Conservation (phyloP, 2,113 vertebrate genomes). For the Dascyllus trimaculatus region DNA sequence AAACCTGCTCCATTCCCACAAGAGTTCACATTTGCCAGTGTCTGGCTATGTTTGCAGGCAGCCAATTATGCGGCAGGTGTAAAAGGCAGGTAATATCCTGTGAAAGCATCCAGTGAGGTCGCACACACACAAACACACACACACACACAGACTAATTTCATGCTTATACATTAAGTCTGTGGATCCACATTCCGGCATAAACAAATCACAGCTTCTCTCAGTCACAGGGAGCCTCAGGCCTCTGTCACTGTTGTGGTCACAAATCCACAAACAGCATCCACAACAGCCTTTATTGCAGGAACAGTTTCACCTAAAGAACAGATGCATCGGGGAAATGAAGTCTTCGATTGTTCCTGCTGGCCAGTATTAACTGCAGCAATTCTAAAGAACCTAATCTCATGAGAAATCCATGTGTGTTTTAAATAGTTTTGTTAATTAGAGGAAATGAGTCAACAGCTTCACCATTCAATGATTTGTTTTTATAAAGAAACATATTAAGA, state of each 20-base stretch:
- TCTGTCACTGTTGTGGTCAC: slow-evolving; percentile 38
- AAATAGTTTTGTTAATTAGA: background rate
- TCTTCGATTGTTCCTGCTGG: slow-evolving; percentile 5
- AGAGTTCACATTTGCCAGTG: slow-evolving; percentile 22
- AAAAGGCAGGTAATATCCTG: slow-evolving; percentile 38
- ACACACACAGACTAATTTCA: slow-evolving; percentile 46
- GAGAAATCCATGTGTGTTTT: background rate
- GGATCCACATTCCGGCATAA: slow-evolving; percentile 32
- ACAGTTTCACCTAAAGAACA: slow-evolving; percentile 7
- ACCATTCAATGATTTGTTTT: background rate
- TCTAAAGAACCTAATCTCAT: background rate
- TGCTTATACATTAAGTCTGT: slow-evolving; percentile 41
- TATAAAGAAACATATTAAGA: too few relatives aligned
- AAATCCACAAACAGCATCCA: slow-evolving; percentile 21
- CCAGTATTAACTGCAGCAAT: background rate
- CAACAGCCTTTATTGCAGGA: slow-evolving; percentile 13
- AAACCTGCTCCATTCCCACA: slow-evolving; percentile 33
- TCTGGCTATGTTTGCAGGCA: slow-evolving; percentile 28
- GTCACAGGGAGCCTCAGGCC: slow-evolving; percentile 41
- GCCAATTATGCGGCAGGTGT: slow-evolving; percentile 54
- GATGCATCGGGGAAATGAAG: background rate
- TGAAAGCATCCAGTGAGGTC: slow-evolving; percentile 34
- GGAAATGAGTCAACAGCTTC: background rate
- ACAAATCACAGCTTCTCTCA: slow-evolving; percentile 56
- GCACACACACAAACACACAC: slow-evolving; percentile 26